Evolutionary conservation across 2,113 vertebrate species (phyloP).

Genomic region (Boulengeromyrus knoepffleri): DNA sequence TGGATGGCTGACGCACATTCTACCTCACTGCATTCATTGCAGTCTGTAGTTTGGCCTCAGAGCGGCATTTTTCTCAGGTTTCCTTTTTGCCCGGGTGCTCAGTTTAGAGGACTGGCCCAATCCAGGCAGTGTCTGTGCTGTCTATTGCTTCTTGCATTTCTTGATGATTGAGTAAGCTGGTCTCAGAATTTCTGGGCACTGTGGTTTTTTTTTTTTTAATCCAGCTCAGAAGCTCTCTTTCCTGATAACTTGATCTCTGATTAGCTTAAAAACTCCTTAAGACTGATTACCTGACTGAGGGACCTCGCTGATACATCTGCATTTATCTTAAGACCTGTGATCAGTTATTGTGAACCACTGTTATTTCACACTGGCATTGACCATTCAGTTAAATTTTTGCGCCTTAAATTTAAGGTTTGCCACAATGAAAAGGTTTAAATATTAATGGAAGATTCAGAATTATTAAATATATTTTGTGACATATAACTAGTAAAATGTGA

Average conservation of each 20-base stretch:
- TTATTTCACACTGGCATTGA: not conserved
- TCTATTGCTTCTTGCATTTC: not conserved
- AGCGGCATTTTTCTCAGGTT: not conserved
- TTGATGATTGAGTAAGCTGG: not conserved
- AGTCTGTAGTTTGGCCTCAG: not conserved
- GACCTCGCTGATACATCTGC: not conserved
- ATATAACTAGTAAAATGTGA: not conserved
- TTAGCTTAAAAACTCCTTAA: no score
- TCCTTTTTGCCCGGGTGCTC: not conserved
- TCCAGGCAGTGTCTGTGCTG: not conserved
- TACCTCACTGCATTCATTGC: not conserved
- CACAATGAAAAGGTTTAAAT: not conserved
- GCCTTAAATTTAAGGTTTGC: not conserved
- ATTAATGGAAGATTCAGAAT: not conserved
- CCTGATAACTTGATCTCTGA: no score
- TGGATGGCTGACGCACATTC: not conserved
- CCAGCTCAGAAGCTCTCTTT: not conserved
- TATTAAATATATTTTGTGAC: not conserved
- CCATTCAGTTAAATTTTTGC: not conserved
- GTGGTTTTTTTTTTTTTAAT: no score
- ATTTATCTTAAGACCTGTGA: not conserved
- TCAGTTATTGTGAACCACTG: not conserved
- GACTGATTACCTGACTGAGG: not conserved
- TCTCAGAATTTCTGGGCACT: not conserved
- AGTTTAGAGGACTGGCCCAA: not conserved